Evolutionary conservation across 35 echinoderm and acorn worm genomes (phyloP), one percentile per base, ranked within the genome.

Genomic region (Eucidaris tribuloides): DNA sequence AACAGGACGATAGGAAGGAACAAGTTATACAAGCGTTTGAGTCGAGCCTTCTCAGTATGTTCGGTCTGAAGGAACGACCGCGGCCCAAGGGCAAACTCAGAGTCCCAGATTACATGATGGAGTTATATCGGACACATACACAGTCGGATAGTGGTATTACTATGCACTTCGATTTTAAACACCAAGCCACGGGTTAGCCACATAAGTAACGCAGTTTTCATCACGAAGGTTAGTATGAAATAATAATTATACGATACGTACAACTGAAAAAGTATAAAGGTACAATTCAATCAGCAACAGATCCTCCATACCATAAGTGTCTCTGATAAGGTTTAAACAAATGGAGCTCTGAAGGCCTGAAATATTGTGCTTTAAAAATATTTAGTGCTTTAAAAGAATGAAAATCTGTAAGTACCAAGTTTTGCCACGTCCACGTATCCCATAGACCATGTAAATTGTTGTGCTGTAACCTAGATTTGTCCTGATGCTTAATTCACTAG

Each of bases 101-200:
- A 78, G 81, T 99, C 63, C 96, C 96, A 36, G 79, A 93, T 23
- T 99, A 99, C 79, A 93, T 99, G 82, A 86, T 99, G 90, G 96
- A 99, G 77, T 76, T 99, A 66, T 99, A 99, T 60, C 62, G 76
- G 13, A 86, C 65, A 66, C 96, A 99, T 45, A 85, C 83, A 28
- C 33, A 84, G 39, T 46, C 63, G 22, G 76, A 84, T 35, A 81
- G 71, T 11, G 60, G 56, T 46, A 74, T 86, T 6, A 89, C 40
- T 34, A 85, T 86, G 66, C 64, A 93, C 71, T 89, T 99, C 42
- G 76, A 93, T 42, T 50, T 99, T 55, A 54, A 87, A 35, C 91
- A 83, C 7, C 76, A 81, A 58, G 52, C 86, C 5, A 89, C 83
- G 35, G 82, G 94, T 46, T 58, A 82, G 54, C 86, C 96, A 4